Evolutionary conservation across 2,113 vertebrate genomes (phyloP).

Genomic region (Pseudorectes ferrugineus): DNA sequence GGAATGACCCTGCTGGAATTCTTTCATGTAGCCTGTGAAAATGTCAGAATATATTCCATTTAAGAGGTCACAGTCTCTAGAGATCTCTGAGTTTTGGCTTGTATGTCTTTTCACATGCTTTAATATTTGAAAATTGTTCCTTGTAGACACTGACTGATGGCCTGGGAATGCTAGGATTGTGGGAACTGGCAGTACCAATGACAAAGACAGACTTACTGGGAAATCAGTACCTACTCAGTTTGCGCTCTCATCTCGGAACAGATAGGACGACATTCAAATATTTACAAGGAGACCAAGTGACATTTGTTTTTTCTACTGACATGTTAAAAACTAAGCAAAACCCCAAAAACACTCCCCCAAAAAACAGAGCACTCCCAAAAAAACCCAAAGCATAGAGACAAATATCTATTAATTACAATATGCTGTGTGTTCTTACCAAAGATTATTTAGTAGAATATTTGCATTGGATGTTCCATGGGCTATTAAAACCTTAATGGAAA

Average conservation of each 20-base stretch:
- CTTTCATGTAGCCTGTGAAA: constrained; percentile 78
- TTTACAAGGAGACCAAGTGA: neutral
- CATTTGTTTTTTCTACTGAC: neutral
- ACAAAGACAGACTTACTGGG: constrained; percentile 68
- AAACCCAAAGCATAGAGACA: neutral
- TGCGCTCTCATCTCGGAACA: neutral
- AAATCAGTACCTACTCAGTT: constrained; percentile 61
- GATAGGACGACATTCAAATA: constrained; percentile 10
- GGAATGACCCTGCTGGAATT: constrained; percentile 72
- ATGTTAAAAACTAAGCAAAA: neutral
- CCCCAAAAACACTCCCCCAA: neutral
- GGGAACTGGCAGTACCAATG: constrained; percentile 79
- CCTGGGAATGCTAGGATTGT: constrained; percentile 81
- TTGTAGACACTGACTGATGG: constrained; percentile 80
- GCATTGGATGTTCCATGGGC: neutral
- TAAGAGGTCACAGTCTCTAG: constrained; percentile 75
- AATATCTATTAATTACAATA: neutral
- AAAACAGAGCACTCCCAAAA: neutral
- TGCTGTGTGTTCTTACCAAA: neutral
- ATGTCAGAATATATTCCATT: constrained; percentile 76
- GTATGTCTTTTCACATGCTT: constrained; percentile 82
- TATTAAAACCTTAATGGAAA: neutral
- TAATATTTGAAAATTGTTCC: constrained; percentile 78
- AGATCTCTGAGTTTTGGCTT: constrained; percentile 75
- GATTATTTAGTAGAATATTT: neutral